Conservation (phyloP, 2,797 vertebrate genomes). For the Hyperoplus immaculatus region DNA sequence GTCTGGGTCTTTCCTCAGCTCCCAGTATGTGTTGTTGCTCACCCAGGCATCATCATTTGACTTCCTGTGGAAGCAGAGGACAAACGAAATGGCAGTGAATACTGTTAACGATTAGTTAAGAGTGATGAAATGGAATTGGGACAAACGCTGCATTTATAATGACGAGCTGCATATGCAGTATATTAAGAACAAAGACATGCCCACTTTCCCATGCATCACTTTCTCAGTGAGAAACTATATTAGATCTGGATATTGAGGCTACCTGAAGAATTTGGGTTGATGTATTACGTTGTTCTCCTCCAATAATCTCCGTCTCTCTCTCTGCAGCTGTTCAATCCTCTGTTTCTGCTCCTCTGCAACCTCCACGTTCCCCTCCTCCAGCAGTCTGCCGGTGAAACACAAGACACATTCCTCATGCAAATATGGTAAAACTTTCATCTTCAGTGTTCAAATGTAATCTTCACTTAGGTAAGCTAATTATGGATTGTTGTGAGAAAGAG, state of each 20-base stretch:
- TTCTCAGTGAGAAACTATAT: not conserved
- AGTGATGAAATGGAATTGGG: not conserved
- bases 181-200: not conserved
- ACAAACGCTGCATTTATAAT: not conserved
- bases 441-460: conserved; percentile 21
- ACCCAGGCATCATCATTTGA: conserved; percentile 93
- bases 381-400: conserved; percentile 82
- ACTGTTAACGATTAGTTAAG: not conserved
- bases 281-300: conserved; percentile 90
- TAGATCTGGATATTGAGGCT: conserved; percentile 21
- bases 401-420: conserved; percentile 40
- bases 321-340: conserved; percentile 94
- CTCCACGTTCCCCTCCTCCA: conserved; percentile 93
- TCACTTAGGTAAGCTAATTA: not conserved
- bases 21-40: conserved; percentile 95
- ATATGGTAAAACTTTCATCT: conserved; percentile 37
- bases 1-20: conserved; percentile 91
- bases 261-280: conserved; percentile 96
- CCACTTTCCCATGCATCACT: not conserved
- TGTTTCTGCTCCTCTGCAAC: conserved; percentile 82
- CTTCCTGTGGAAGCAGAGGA: conserved; percentile 84
- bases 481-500: not conserved
- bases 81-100: not conserved
- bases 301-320: conserved; percentile 89
- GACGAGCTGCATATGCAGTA: not conserved